A percentile compares a stretch with the other conserved stretches of the same genome.
These are phyloP conservation scores for Chrysina gloriosa DNA, from an alignment of 2,888 invertebrate species.

Conservation along the genomic window DNA sequence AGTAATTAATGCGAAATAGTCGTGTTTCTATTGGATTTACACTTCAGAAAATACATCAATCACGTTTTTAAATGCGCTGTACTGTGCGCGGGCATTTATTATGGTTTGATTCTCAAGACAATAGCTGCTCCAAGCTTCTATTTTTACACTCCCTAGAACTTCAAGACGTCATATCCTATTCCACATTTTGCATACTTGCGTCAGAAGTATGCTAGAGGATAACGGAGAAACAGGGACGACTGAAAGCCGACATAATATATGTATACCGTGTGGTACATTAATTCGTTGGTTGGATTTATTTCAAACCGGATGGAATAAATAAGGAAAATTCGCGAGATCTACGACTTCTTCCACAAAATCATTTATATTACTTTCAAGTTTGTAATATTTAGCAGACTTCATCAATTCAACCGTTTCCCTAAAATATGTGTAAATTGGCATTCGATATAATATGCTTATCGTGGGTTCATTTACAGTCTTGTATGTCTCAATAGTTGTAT, in stretches of 20 bases:
- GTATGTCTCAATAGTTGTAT: too few relatives aligned
- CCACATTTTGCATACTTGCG: slow-evolving; percentile 22
- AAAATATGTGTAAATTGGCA: too few relatives aligned
- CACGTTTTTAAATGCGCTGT: not conserved
- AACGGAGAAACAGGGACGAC: not conserved
- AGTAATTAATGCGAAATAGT: not conserved
- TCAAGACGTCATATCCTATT: slow-evolving; percentile 15
- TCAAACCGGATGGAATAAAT: too few relatives aligned
- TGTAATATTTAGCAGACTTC: too few relatives aligned
- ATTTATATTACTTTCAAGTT: too few relatives aligned
- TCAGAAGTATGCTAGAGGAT: not conserved
- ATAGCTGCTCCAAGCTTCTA: not conserved
- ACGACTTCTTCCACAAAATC: too few relatives aligned
- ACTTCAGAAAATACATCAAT: not conserved
- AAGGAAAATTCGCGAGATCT: too few relatives aligned
- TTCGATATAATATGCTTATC: too few relatives aligned
- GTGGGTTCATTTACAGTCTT: too few relatives aligned
- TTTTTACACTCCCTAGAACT: slow-evolving; percentile 2
- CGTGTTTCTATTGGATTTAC: not conserved
- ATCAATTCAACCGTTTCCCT: too few relatives aligned
- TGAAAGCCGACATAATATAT: not conserved
- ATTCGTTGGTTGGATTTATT: too few relatives aligned
- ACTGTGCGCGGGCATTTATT: not conserved
- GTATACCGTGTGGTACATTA: too few relatives aligned
- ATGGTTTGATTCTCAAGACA: not conserved